Evolutionary conservation across 2,113 vertebrate species (phyloP), one percentile per base, ranked within the genome.

Genomic region (Notarius quadriscutis): DNA sequence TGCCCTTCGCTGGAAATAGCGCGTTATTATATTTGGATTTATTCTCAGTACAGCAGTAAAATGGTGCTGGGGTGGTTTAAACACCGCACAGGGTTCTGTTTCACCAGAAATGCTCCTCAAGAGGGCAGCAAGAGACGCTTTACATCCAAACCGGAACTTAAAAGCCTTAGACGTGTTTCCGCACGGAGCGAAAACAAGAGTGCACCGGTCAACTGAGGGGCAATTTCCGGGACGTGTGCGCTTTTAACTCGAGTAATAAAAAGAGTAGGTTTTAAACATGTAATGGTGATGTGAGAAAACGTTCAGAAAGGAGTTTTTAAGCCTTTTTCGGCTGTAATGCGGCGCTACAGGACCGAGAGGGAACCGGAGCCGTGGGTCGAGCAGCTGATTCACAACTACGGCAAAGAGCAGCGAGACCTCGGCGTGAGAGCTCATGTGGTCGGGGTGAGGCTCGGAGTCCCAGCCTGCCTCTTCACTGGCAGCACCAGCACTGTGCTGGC

Each of bases 311-410:
- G 10, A 22, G 1, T 34, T 20, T 80, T 41, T 62, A 12, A 22
- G 7, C 57, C 6, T 20, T 1, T 83, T 27, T 14, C 12, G 1
- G 9, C 55, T 17, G 62, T 5, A 15, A 87, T 87, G 87, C 81
- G 81, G 7, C 87, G 81, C 30, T 84, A 30, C 72, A 41, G 81
- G 11, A 67, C 60, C 9, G 72, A 83, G 27, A 20, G 41, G 0
- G 83, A 87, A 11, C 22, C 80, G 77, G 85, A 87, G 5, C 87
- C 85, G 22, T 90, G 87, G 87, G 85, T 89, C 65, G 89, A 90
- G 83, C 88, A 62, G 50, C 85, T 88, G 25, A 65, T 90, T 34
- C 48, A 79, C 14, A 87, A 89, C 30, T 87, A 80, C 81, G 83
- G 78, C n/a, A 7, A 71, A 72, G 71, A 15, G 27, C 53, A 77